phyloP scores from a whole-genome alignment of 2,888 invertebrate species.

The Abscondita cerata region DNA sequence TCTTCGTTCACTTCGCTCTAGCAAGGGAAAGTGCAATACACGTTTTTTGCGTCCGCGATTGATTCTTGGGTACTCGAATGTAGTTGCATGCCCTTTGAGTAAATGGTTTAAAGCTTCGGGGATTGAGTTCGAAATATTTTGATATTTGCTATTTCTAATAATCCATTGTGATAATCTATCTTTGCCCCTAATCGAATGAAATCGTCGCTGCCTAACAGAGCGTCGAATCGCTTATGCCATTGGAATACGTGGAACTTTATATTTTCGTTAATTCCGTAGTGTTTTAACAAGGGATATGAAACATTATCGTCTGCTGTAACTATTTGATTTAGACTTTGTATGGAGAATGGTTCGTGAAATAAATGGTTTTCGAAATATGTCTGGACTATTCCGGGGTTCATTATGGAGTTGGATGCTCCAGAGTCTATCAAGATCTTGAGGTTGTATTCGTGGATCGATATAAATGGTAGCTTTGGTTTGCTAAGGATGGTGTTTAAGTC shows the following conservation, averaged over 20 bases:
- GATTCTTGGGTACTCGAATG: background rate
- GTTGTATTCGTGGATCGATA: too few species aligned
- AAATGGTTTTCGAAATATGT: too few species aligned
- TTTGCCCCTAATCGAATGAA: background rate
- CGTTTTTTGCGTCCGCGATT: background rate
- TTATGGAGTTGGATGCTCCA: too few species aligned
- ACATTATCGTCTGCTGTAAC: background rate
- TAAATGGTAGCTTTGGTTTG: too few species aligned
- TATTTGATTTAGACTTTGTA: too few species aligned
- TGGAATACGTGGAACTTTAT: background rate
- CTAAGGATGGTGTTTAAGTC: too few species aligned
- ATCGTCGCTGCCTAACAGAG: constrained; percentile 4
- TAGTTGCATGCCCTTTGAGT: background rate
- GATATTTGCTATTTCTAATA: constrained; percentile 7
- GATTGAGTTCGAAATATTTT: background rate
- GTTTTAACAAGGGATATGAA: background rate
- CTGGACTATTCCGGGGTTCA: too few species aligned
- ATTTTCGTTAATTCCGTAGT: background rate
- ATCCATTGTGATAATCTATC: background rate
- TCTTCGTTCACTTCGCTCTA: background rate
- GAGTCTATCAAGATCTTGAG: too few species aligned
- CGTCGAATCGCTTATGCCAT: background rate
- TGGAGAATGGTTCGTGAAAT: too few species aligned
- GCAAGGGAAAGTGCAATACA: background rate
- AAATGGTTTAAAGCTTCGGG: background rate